Conservation (phyloP, 2,113 vertebrate species). For the Colius striatus region DNA sequence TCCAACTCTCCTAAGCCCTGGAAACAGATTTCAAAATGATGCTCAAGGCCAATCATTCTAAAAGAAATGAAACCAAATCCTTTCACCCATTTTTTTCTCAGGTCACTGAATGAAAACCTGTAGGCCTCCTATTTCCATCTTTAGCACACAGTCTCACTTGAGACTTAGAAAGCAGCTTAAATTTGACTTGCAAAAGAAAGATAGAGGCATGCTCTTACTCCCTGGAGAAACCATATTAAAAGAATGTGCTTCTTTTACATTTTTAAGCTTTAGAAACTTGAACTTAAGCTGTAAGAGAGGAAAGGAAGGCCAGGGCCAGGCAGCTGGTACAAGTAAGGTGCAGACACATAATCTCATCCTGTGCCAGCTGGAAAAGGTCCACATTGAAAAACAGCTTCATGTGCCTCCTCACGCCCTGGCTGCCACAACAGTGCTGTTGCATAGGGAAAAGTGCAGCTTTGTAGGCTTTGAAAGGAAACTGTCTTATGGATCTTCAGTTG, state of each 20-base stretch:
- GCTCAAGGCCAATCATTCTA: neutral
- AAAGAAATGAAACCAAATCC: neutral
- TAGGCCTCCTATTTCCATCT: neutral
- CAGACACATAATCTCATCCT: neutral
- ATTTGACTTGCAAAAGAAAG: constrained; percentile 9
- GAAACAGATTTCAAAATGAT: neutral
- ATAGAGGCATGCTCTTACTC: neutral
- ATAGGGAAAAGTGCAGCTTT: neutral
- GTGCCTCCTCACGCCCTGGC: neutral
- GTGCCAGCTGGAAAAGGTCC: neutral
- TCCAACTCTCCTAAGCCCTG: neutral
- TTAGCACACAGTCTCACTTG: neutral
- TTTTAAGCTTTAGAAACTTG: constrained; percentile 9
- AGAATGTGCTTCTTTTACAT: neutral
- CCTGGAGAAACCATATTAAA: neutral
- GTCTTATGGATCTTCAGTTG: neutral
- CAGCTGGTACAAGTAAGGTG: neutral
- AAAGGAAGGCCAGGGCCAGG: neutral
- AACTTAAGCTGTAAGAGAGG: neutral
- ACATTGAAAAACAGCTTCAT: neutral
- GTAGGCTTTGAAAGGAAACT: neutral
- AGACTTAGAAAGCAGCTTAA: neutral
- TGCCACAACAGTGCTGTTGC: neutral
- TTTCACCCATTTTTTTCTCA: neutral
- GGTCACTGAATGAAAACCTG: constrained; percentile 3